A percentile compares a stretch with the other conserved stretches of the same genome.
Conservation (phyloP, 92 coral and sea anemone genomes). For the Galaxea fascicularis region DNA sequence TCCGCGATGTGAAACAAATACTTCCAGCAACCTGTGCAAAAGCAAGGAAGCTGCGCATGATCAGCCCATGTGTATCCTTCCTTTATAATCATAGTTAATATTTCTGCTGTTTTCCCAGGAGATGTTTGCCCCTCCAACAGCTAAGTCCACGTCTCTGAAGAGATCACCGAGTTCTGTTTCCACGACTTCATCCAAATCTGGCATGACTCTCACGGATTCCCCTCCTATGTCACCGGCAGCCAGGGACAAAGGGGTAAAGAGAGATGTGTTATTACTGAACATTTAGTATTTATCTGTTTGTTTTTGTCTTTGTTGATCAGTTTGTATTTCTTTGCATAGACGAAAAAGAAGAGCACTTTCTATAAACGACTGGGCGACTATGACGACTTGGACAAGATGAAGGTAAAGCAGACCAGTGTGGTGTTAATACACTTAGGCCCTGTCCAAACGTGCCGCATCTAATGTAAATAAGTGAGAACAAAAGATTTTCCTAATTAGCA, state of each 20-base stretch:
- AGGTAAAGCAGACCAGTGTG: conserved; percentile 15
- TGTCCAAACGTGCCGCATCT: too few species aligned
- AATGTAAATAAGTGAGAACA: too few species aligned
- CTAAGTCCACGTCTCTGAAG: conserved; percentile 70
- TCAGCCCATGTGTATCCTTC: too few species aligned
- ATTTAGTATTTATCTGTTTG: not conserved
- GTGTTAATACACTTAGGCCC: not conserved
- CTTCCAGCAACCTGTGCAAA: too few species aligned
- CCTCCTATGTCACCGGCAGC: conserved; percentile 64
- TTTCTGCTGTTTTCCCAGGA: conserved; percentile 16
- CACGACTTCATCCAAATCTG: conserved; percentile 67
- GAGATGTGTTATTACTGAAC: not conserved
- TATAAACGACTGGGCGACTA: conserved; percentile 78
- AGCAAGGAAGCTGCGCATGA: too few species aligned
- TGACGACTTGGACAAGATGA: conserved; percentile 94
- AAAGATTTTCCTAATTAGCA: too few species aligned
- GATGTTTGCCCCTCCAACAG: conserved; percentile 26
- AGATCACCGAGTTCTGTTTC: conserved; percentile 81
- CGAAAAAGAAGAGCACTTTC: conserved; percentile 87
- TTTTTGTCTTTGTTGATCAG: not conserved
- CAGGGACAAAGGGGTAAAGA: conserved; percentile 66
- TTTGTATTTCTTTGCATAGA: conserved; percentile 5
- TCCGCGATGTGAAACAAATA: too few species aligned
- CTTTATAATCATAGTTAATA: too few species aligned
- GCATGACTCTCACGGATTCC: conserved; percentile 54